Evolutionary conservation across 2,113 vertebrate genomes (phyloP).

Genomic region (Alethe diademata): DNA sequence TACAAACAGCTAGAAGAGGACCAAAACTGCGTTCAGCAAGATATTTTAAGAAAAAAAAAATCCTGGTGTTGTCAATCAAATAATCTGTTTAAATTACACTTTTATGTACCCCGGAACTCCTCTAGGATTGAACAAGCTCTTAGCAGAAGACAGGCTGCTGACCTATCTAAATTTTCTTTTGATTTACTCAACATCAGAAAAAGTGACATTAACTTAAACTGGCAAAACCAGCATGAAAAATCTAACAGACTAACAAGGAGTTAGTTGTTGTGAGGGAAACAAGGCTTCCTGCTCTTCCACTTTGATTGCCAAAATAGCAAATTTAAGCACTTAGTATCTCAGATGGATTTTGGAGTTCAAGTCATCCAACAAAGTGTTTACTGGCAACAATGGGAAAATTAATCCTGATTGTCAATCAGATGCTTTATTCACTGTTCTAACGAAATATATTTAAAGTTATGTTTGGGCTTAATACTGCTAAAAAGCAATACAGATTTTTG

Average conservation of each 20-base stretch:
- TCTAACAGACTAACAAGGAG: not conserved
- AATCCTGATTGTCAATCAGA: not conserved
- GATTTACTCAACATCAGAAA: not conserved
- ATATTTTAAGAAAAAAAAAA: not conserved
- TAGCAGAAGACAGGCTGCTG: not conserved
- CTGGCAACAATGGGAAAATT: not conserved
- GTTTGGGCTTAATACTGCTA: not conserved
- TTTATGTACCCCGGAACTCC: not conserved
- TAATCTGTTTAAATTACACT: not conserved
- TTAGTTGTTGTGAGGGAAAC: not conserved
- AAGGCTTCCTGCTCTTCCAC: not conserved
- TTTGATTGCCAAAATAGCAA: not conserved
- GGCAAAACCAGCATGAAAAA: not conserved
- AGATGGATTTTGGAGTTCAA: not conserved
- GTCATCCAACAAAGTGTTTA: not conserved
- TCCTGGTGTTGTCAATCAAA: not conserved
- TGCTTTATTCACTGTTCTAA: not conserved
- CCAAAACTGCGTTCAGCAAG: not conserved
- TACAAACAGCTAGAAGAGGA: not conserved
- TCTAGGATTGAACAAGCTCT: not conserved
- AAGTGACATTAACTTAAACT: not conserved
- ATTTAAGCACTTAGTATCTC: not conserved
- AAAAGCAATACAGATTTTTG: not conserved
- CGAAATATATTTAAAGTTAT: not conserved
- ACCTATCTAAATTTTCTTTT: not conserved